phyloP scores from a whole-genome alignment of 2,113 vertebrate genomes.

The Pomatorhinus ruficollis region DNA sequence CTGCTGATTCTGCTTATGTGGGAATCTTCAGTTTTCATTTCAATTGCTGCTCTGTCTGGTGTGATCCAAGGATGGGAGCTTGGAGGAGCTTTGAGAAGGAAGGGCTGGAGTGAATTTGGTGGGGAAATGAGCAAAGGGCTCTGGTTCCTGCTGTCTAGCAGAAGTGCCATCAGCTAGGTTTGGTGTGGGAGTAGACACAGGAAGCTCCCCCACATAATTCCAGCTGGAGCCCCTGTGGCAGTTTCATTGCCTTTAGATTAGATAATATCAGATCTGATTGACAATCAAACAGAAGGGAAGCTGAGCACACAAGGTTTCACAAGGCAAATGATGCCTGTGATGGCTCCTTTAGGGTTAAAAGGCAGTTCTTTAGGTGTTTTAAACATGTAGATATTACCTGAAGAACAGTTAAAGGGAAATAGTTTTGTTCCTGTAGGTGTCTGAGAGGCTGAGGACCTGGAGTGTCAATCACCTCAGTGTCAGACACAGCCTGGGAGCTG shows the following conservation, averaged over 20 bases:
- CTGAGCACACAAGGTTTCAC: not conserved
- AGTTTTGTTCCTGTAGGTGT: not conserved
- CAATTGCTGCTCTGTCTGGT: not conserved
- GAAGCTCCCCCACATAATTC: not conserved
- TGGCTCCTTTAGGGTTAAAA: not conserved
- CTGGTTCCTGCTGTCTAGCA: not conserved
- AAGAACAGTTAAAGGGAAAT: not conserved
- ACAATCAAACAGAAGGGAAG: not conserved
- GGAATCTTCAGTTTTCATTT: not conserved
- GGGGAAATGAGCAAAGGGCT: not conserved
- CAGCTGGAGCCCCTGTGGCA: not conserved
- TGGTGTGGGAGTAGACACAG: not conserved
- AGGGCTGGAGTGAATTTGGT: not conserved
- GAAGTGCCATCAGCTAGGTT: not conserved
- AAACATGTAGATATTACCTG: not conserved
- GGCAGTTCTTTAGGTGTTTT: not conserved
- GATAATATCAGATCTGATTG: not conserved
- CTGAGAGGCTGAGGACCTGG: not conserved
- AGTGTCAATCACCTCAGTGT: not conserved
- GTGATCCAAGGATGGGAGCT: not conserved
- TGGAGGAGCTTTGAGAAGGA: not conserved
- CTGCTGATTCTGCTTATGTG: accelerated
- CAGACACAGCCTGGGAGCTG: not conserved
- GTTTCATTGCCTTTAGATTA: not conserved
- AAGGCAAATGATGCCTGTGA: not conserved